These are phyloP conservation scores for Serinus canaria DNA, from an alignment of 2,113 vertebrate species.

Conservation along the genomic window DNA sequence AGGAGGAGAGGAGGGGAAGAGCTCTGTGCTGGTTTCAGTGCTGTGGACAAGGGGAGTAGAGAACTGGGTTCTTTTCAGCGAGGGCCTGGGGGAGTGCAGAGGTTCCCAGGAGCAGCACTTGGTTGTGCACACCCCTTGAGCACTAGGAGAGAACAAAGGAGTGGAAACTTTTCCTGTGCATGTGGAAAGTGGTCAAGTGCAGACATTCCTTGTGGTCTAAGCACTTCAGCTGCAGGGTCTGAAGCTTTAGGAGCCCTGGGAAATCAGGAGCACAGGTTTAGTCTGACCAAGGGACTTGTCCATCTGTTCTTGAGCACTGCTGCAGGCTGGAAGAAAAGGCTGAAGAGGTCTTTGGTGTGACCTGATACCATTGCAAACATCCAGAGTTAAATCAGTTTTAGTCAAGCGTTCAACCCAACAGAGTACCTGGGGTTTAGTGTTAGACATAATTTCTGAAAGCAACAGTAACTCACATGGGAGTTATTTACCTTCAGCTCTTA, in stretches of 20 bases:
- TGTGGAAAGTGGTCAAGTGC: neutral
- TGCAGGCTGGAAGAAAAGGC: neutral
- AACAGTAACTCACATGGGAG: neutral
- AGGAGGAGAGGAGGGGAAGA: neutral
- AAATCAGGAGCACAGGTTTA: neutral
- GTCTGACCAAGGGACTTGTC: neutral
- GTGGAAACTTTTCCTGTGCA: rapidly evolving
- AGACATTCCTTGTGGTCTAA: neutral
- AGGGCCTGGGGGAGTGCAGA: neutral
- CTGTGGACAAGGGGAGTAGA: neutral
- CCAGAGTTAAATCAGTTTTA: neutral
- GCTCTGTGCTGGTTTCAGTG: neutral
- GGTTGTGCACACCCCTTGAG: rapidly evolving
- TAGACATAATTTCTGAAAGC: neutral
- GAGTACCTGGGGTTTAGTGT: neutral
- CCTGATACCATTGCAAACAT: neutral
- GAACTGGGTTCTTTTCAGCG: neutral
- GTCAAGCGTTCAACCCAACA: rapidly evolving
- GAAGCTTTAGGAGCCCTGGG: neutral
- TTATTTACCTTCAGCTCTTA: neutral
- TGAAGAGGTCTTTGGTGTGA: neutral
- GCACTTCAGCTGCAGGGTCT: neutral
- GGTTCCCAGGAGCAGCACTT: neutral
- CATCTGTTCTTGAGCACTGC: neutral
- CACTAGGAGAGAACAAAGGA: neutral